Evolutionary conservation across 2,113 vertebrate species (phyloP), one percentile per base, ranked within the genome.

Genomic region (Prietella phreatophila): DNA sequence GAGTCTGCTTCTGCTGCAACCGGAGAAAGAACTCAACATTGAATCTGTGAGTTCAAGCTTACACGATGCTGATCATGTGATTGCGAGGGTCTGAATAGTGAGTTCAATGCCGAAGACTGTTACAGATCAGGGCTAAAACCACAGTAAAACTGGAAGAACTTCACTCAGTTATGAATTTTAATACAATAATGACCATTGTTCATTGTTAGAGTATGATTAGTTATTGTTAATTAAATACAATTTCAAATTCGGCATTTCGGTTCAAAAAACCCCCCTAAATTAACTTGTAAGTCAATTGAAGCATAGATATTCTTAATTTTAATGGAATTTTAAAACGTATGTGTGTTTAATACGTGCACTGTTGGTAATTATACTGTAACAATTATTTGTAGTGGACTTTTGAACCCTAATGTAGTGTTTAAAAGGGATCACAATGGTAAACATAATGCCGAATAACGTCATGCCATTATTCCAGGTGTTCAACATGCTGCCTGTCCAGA

Each of bases 1-100:
- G 92, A 96, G 96, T 0, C 5, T 97, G 78, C 91, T 97, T 1
- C 93, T 97, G 53, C 93, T 97, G 88, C 91, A 73, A 30, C 5
- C 92, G 0, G 95, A 93, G 22, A 39, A n/a, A 2, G 90, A 96
- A 20, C 91, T 97, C 36, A 95, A 91, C 0, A 91, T 95, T 0
- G 91, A 93, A 10, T 94, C 53, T 39, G 95, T 96, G 92, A 0
- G 83, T 50, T n/a, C 14, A 67, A 4, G 15, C 15, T 20, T 1
- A 84, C 9, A 17, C 47, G 15, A 33, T 13, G n/a, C 2, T 55
- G n/a, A 33, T 56, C 4, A n/a, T 80, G 50, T 19, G 11, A 5
- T 5, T 33, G 25, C 13, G 76, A 79, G 2, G 0, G 50, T 25
- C 15, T 80, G 47, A 47, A 47, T 8, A 47, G 47, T 4, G 27